Evolutionary conservation across 2,888 invertebrate genomes (phyloP).

Genomic region (Phoenoteleia sp.): DNA sequence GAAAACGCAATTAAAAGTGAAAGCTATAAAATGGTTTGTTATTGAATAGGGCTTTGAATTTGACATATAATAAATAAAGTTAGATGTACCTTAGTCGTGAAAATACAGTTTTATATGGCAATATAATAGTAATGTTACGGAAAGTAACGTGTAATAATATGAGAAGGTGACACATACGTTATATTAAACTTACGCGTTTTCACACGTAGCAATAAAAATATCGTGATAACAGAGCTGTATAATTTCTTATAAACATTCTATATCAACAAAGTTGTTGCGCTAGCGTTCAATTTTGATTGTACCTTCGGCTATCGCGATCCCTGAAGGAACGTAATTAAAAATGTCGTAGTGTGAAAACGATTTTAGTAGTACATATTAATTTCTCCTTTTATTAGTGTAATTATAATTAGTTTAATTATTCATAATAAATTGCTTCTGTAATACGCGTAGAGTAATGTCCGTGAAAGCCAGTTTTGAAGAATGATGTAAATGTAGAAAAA

Average conservation of each 20-base stretch:
- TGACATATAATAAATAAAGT: conserved; percentile 1
- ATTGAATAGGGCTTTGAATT: background rate
- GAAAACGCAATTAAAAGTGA: background rate
- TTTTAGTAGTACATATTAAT: too few relatives aligned
- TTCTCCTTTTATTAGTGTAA: too few relatives aligned
- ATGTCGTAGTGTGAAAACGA: too few relatives aligned
- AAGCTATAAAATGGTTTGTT: background rate
- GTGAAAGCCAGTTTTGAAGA: too few relatives aligned
- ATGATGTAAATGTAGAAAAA: too few relatives aligned
- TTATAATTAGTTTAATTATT: too few relatives aligned
- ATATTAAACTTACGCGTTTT: conserved; percentile 31
- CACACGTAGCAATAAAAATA: conserved; percentile 20
- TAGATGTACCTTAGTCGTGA: background rate
- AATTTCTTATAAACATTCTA: conserved; percentile 33
- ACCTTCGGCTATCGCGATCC: too few relatives aligned
- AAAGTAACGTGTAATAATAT: conserved; percentile 25
- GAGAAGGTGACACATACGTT: conserved; percentile 18
- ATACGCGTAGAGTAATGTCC: too few relatives aligned
- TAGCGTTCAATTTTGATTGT: background rate
- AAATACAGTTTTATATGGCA: conserved; percentile 19
- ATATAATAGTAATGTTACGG: conserved; percentile 24
- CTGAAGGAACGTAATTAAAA: too few relatives aligned
- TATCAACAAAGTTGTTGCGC: conserved; percentile 8
- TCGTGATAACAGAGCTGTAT: conserved; percentile 10
- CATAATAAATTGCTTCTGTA: too few relatives aligned